phyloP scores from a whole-genome alignment of 2,888 invertebrate species.

The Gari tellinella region DNA sequence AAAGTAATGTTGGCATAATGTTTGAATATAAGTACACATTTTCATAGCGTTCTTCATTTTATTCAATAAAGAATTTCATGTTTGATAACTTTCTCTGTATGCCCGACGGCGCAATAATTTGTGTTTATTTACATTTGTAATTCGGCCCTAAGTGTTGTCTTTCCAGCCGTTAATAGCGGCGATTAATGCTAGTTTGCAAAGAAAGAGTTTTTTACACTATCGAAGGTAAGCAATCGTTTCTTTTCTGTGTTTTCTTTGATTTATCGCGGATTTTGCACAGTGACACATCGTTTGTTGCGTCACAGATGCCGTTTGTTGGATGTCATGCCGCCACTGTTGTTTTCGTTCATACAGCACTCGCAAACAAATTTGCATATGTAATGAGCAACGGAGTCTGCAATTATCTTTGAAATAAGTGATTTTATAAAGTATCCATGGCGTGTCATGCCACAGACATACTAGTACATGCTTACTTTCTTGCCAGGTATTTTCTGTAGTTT shows the following conservation, averaged over 20 bases:
- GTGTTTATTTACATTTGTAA: slow-evolving; percentile 82
- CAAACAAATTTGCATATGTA: slow-evolving; percentile 52
- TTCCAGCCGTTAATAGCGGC: slow-evolving; percentile 56
- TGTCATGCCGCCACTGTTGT: slow-evolving; percentile 1
- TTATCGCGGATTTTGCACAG: neutral
- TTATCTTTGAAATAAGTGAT: too few species aligned
- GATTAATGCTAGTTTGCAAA: slow-evolving; percentile 40
- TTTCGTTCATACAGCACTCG: slow-evolving; percentile 3
- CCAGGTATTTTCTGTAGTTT: too few species aligned
- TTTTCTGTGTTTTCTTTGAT: slow-evolving; percentile 3
- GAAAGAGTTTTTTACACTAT: slow-evolving; percentile 37
- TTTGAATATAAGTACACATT: too few species aligned
- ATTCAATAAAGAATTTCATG: too few species aligned
- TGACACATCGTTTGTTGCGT: slow-evolving; percentile 2
- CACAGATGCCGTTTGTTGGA: neutral
- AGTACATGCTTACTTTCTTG: too few species aligned
- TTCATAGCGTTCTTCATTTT: too few species aligned
- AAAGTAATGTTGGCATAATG: too few species aligned
- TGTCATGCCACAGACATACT: too few species aligned
- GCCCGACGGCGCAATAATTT: slow-evolving; percentile 74
- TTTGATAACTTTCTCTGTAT: too few species aligned
- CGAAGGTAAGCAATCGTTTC: slow-evolving; percentile 45
- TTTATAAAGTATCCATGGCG: too few species aligned
- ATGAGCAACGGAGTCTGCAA: slow-evolving; percentile 12
- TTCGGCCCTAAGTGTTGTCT: slow-evolving; percentile 78